Evolutionary conservation across 2,888 invertebrate species (phyloP).

Genomic region (Erebia palarica): DNA sequence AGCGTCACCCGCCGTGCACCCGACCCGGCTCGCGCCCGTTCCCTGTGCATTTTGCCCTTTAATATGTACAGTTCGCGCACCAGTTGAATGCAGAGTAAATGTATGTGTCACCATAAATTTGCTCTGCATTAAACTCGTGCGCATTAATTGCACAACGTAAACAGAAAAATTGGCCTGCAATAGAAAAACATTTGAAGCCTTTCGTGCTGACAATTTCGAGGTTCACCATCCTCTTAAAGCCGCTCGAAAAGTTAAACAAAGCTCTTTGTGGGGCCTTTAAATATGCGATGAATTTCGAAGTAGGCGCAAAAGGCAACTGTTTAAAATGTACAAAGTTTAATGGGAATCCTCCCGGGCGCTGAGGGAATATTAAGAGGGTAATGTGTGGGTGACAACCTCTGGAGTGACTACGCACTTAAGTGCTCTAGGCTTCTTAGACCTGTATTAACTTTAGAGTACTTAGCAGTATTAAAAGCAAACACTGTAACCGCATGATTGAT

Average conservation of each 20-base stretch:
- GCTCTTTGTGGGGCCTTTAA: constrained; percentile 68
- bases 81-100: no score
- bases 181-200: constrained; percentile 15
- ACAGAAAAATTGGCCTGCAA: background rate
- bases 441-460: background rate
- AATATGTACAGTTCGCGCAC: no score
- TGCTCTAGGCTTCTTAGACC: background rate
- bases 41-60: no score
- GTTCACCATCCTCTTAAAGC: constrained; percentile 53
- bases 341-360: constrained; percentile 62
- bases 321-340: constrained; percentile 77
- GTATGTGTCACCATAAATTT: no score
- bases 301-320: constrained; percentile 67
- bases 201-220: constrained; percentile 29
- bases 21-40: no score
- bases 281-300: constrained; percentile 74
- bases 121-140: no score
- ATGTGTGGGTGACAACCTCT: constrained; percentile 44
- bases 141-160: background rate
- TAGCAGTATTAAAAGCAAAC: no score
- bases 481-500: no score
- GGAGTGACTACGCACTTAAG: constrained; percentile 19
- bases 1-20: no score
- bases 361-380: constrained; percentile 69
- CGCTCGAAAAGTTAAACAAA: constrained; percentile 70